A percentile compares a stretch with the other conserved stretches of the same genome.
These are phyloP conservation scores for Hydropsyche betteni DNA, from an alignment of 2,888 invertebrate species.

Conservation along the genomic window DNA sequence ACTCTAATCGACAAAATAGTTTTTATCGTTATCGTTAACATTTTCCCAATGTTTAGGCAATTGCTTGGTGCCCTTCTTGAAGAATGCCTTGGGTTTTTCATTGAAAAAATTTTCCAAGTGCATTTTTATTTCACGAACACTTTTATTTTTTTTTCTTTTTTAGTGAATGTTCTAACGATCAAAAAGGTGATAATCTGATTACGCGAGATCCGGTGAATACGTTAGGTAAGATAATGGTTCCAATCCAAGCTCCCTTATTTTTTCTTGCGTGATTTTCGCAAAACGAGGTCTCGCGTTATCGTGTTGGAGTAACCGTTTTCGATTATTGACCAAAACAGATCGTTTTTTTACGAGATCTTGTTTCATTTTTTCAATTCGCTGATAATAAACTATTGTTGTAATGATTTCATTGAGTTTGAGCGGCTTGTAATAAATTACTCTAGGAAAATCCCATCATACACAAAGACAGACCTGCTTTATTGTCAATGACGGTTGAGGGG, in stretches of 20 bases:
- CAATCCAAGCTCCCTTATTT: constrained; percentile 33
- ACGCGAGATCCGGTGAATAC: no score
- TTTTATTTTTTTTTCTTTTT: no score
- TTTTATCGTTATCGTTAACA: no score
- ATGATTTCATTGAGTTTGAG: constrained; percentile 32
- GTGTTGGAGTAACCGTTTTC: constrained; percentile 15
- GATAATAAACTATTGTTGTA: constrained; percentile 24
- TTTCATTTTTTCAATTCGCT: constrained; percentile 20
- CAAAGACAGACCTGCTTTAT: constrained; percentile 21
- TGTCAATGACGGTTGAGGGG: constrained; percentile 14
- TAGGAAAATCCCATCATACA: constrained; percentile 30
- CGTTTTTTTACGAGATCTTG: constrained; percentile 16
- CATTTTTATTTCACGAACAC: no score
- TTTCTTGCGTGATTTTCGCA: constrained; percentile 26
- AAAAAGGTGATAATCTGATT: constrained; percentile 35
- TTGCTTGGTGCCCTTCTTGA: no score
- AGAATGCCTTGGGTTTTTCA: no score
- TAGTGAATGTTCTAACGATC: no score
- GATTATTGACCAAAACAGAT: constrained; percentile 29
- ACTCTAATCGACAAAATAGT: no score
- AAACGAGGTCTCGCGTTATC: constrained; percentile 34
- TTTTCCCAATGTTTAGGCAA: no score
- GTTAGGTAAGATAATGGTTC: constrained; percentile 14
- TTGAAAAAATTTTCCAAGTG: no score
- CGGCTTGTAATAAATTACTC: constrained; percentile 31